Evolutionary conservation across 2,797 vertebrate species (phyloP).

Genomic region (Muraenolepis orangiensis): DNA sequence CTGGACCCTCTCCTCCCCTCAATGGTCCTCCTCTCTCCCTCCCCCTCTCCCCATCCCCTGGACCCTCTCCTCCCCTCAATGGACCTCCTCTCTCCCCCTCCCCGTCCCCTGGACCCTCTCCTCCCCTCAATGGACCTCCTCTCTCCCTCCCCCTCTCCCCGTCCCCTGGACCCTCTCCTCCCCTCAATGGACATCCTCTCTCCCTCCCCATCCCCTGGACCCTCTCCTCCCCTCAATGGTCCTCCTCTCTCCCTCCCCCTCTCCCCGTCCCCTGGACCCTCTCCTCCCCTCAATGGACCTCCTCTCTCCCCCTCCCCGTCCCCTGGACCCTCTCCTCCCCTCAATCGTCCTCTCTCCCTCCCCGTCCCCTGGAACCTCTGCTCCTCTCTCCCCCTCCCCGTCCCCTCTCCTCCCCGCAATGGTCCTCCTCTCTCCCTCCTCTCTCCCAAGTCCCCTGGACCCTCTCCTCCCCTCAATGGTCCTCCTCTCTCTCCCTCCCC

Average conservation of each 20-base stretch:
- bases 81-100: slow-evolving; percentile 59
- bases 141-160: slow-evolving; percentile 51
- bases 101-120: slow-evolving; percentile 47
- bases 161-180: slow-evolving; percentile 31
- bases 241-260: slow-evolving; percentile 59
- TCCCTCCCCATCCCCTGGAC: slow-evolving; percentile 50
- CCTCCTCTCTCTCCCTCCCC: slow-evolving; percentile 58
- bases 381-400: too few species aligned
- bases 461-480: slow-evolving; percentile 66
- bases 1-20: not conserved
- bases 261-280: slow-evolving; percentile 24
- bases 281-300: slow-evolving; percentile 67
- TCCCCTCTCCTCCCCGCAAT: slow-evolving; percentile 64
- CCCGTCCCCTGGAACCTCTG: slow-evolving; percentile 37
- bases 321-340: slow-evolving; percentile 39
- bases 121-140: slow-evolving; percentile 67
- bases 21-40: slow-evolving; percentile 22
- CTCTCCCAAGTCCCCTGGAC: slow-evolving; percentile 33
- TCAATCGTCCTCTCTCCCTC: slow-evolving; percentile 63
- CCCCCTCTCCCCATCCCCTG: slow-evolving; percentile 51
- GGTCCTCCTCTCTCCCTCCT: slow-evolving; percentile 60
- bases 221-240: slow-evolving; percentile 66
- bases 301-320: slow-evolving; percentile 58
- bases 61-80: slow-evolving; percentile 61
- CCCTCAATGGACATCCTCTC: slow-evolving; percentile 64